Conservation (phyloP, 1,140 invertebrate species). For the Trialeurodes vaporariorum region DNA sequence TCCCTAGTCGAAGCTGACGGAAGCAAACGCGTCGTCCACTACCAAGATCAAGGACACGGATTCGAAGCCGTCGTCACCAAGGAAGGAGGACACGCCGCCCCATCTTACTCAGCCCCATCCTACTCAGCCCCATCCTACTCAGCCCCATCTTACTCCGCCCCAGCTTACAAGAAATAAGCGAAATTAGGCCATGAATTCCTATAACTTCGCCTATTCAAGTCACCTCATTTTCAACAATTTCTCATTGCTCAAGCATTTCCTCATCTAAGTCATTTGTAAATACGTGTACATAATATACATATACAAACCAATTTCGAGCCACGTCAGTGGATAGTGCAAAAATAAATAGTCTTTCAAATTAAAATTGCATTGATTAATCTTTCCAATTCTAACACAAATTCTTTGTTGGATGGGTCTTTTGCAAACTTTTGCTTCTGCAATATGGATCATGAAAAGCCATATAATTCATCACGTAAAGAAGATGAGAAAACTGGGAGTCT, state of each 20-base stretch:
- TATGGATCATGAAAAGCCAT: no score
- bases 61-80: conserved; percentile 24
- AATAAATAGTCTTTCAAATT: no score
- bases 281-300: conserved; percentile 3
- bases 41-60: conserved; percentile 34
- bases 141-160: conserved; percentile 13
- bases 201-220: neutral
- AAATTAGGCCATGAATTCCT: no score
- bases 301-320: no score
- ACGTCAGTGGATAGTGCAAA: no score
- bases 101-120: conserved; percentile 6
- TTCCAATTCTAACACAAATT: no score
- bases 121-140: conserved; percentile 12
- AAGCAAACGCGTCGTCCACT: conserved; percentile 40
- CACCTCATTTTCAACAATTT: neutral
- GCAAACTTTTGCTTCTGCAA: no score
- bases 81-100: conserved; percentile 10
- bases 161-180: conserved; percentile 10
- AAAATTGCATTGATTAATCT: no score
- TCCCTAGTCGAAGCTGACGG: conserved; percentile 41
- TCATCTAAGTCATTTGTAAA: neutral
- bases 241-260: neutral
- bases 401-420: no score
- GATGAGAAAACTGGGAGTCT: no score
- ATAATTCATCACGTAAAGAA: no score